Conservation (phyloP, 2,797 vertebrate species). For the Parauchenoglanis ngamensis region DNA sequence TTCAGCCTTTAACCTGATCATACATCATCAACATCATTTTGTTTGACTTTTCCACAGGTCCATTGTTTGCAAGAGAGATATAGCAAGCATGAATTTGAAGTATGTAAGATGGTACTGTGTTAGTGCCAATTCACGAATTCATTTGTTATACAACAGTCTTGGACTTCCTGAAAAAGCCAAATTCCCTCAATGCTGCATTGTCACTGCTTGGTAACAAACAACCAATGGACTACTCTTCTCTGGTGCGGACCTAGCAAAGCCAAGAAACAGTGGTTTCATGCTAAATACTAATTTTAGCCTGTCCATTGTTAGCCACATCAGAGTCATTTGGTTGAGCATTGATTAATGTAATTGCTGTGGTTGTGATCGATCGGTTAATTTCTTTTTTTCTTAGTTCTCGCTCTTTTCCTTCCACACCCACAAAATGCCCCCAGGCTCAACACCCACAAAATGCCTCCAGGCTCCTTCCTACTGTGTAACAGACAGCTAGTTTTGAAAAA, state of each 20-base stretch:
- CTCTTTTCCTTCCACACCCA: neutral
- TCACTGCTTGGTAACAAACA: neutral
- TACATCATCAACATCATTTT: too few relatives aligned
- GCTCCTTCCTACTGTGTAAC: conserved; percentile 26
- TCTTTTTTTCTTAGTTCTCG: neutral
- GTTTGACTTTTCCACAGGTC: too few relatives aligned
- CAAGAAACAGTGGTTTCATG: neutral
- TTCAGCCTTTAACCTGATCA: neutral
- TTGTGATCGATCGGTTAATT: neutral
- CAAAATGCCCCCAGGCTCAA: neutral
- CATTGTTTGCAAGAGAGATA: too few relatives aligned
- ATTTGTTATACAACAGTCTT: neutral
- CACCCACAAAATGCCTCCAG: neutral
- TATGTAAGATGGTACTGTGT: neutral
- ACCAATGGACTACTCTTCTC: neutral
- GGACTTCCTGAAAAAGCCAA: neutral
- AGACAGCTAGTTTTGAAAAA: conserved; percentile 32
- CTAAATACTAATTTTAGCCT: neutral
- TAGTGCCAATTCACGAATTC: neutral
- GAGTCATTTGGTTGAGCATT: neutral
- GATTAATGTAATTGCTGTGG: neutral
- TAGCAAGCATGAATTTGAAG: neutral
- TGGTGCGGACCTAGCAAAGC: neutral
- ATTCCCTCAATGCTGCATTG: neutral
- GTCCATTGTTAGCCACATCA: neutral